Conservation (phyloP, 1,140 invertebrate species). For the Homalodisca vitripennis region DNA sequence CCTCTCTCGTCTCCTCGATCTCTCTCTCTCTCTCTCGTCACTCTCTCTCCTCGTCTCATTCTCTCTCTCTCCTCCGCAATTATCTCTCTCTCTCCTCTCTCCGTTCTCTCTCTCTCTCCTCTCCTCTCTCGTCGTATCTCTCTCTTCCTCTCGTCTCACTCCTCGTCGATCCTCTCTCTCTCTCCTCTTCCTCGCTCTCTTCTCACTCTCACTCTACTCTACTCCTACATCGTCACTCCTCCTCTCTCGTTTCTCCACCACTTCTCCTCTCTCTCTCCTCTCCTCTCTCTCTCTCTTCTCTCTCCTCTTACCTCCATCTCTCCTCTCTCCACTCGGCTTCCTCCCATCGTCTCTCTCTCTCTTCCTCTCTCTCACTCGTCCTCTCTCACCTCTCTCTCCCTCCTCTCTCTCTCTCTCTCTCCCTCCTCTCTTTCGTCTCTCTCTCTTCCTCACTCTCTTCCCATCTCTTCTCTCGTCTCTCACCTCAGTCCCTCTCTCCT, state of each 20-base stretch:
- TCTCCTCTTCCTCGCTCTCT: neutral
- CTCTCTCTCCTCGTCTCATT: neutral
- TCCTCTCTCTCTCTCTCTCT: neutral
- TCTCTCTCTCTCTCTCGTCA: neutral
- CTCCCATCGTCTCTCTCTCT: too few species aligned
- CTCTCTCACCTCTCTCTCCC: neutral
- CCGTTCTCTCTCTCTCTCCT: too few species aligned
- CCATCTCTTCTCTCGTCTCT: too few species aligned
- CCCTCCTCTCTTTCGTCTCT: too few species aligned
- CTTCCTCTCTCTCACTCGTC: neutral
- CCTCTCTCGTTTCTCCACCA: neutral
- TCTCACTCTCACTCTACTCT: neutral
- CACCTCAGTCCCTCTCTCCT: too few species aligned
- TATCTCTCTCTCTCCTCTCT: neutral
- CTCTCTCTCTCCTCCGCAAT: neutral
- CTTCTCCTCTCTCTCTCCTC: neutral
- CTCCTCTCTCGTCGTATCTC: neutral
- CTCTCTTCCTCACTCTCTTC: too few species aligned
- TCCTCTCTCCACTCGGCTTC: too few species aligned
- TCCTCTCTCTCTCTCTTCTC: conserved; percentile 10
- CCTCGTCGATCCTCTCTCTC: neutral
- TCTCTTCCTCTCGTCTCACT: neutral
- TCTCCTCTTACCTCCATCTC: neutral
- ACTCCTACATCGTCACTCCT: neutral
- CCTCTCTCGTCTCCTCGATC: neutral